Evolutionary conservation across 2,113 vertebrate species (phyloP), one percentile per base, ranked within the genome.

Genomic region (Choloepus hoffmanni): DNA sequence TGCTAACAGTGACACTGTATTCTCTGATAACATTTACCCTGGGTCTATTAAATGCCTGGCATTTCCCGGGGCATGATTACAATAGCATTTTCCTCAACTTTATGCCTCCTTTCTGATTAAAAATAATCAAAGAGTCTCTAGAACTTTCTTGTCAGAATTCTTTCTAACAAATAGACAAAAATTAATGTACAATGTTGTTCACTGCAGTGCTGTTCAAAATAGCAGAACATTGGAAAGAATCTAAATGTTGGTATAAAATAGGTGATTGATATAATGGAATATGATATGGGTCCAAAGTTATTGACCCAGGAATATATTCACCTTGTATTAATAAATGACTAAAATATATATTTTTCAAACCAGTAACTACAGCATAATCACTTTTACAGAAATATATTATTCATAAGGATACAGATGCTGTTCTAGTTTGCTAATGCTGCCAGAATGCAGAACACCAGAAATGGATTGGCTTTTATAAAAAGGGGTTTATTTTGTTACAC

Each of bases 151-250:
- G 28, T 77, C 28, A 94, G 26, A 62, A 62, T 62, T 45, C 40
- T 92, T 93, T 18, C 84, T 40, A 36, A 95, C 21, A 79, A 76
- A 76, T 28, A 11, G 95, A 81, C 48, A 89, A 55, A 81, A 90
- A 24, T 53, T 24, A 40, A 40, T 76, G 45, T 24, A 24, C 30
- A 84, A 63, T 3, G 3, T 21, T 84, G 36, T 92, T 90, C 73
- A 72, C 28, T 60, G 26, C 13, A 43, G 16, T 85, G 36, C 45
- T 67, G 9, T 85, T 85, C 81, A 85, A 93, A 83, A 45, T 63
- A 85, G 16, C 23, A 96, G 30, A 94, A 65, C 1, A 16, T 18
- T 90, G 23, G 40, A 90, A 68, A 95, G 58, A 90, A 88, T 68
- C 43, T 94, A 90, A 94, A 79, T 36, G 36, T 36, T 68, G 10